Conservation (phyloP, 92 coral and sea anemone genomes). For the Ricordea florida region DNA sequence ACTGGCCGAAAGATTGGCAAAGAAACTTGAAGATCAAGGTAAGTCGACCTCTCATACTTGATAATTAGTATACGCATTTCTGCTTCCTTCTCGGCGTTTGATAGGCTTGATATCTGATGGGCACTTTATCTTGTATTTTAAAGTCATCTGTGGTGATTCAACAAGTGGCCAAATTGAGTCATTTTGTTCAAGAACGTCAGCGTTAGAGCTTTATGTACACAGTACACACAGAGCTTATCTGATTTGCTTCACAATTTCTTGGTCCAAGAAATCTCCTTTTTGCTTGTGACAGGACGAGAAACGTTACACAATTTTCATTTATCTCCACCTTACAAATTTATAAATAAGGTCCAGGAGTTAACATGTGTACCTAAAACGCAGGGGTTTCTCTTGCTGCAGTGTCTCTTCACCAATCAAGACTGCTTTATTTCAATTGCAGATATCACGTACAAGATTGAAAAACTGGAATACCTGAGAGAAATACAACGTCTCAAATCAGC, state of each 20-base stretch:
- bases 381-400: neutral
- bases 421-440: conserved; percentile 44
- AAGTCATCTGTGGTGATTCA: too few relatives aligned
- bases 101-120: too few relatives aligned
- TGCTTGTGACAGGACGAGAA: neutral
- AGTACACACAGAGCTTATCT: neutral
- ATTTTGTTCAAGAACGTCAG: too few relatives aligned
- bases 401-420: neutral
- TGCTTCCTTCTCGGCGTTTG: too few relatives aligned
- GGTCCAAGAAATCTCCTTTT: neutral
- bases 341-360: too few relatives aligned
- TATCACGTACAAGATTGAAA: conserved; percentile 81
- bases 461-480: conserved; percentile 87
- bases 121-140: too few relatives aligned
- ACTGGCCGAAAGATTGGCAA: conserved; percentile 79
- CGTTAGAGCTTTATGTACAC: too few relatives aligned
- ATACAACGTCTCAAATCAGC: conserved; percentile 87
- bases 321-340: too few relatives aligned
- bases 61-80: too few relatives aligned
- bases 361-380: too few relatives aligned
- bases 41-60: neutral
- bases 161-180: too few relatives aligned
- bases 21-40: conserved; percentile 91
- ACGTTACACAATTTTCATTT: too few relatives aligned
- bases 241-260: neutral